A percentile compares a stretch with the other conserved stretches of the same genome.
phyloP scores from a whole-genome alignment of 2,888 invertebrate genomes.

The Tiliacea citrago region DNA sequence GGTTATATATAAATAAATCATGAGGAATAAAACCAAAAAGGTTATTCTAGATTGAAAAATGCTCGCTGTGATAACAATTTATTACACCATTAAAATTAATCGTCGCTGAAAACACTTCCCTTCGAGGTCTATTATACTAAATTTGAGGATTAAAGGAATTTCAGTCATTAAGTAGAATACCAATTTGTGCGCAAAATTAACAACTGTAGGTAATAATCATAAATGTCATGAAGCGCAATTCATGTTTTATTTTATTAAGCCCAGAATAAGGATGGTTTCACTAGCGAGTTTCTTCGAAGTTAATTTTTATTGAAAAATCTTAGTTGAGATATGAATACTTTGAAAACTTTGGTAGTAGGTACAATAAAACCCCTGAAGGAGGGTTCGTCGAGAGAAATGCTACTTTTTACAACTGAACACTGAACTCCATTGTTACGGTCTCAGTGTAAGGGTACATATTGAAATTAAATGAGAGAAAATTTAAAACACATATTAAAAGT shows the following conservation, averaged over 20 bases:
- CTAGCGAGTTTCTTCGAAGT: constrained; percentile 7
- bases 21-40: constrained; percentile 28
- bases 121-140: constrained; percentile 53
- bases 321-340: background rate
- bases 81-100: constrained; percentile 61
- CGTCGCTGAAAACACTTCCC: constrained; percentile 53
- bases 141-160: constrained; percentile 61
- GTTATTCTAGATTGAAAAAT: constrained; percentile 42
- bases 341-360: background rate
- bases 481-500: too few relatives aligned
- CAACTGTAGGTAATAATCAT: constrained; percentile 62
- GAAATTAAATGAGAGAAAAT: too few relatives aligned
- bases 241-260: constrained; percentile 55
- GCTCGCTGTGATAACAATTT: constrained; percentile 44
- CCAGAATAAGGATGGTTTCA: background rate
- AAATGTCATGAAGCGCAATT: constrained; percentile 59
- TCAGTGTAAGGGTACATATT: background rate
- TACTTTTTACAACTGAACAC: background rate
- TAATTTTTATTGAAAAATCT: constrained; percentile 24
- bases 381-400: background rate
- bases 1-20: constrained; percentile 3
- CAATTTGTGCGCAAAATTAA: constrained; percentile 57
- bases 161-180: constrained; percentile 42
- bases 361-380: background rate
- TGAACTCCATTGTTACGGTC: background rate